These are phyloP conservation scores for Istiophorus platypterus DNA, from an alignment of 2,113 vertebrate species.

Conservation along the genomic window DNA sequence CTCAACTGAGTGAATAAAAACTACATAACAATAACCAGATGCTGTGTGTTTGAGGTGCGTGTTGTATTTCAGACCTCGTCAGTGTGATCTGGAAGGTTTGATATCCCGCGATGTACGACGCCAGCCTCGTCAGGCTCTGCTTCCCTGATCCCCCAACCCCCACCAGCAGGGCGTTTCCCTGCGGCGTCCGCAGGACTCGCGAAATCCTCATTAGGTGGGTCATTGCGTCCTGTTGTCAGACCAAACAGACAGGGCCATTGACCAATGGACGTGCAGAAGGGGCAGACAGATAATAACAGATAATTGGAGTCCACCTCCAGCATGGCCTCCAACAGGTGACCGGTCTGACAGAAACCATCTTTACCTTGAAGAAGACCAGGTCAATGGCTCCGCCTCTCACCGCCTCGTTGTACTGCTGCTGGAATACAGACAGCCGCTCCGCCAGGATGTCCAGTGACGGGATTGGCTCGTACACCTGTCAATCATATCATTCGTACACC, in stretches of 20 bases:
- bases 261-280: background rate
- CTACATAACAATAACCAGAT: no score
- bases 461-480: constrained; percentile 86
- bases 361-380: constrained; percentile 90
- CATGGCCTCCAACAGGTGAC: background rate
- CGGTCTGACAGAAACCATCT: background rate
- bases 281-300: background rate
- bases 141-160: constrained; percentile 91
- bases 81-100: constrained; percentile 89
- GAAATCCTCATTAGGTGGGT: constrained; percentile 89
- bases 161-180: constrained; percentile 88
- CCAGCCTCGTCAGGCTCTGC: constrained; percentile 88
- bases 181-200: constrained; percentile 86
- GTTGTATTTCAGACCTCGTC: constrained; percentile 80
- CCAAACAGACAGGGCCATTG: background rate
- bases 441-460: constrained; percentile 83
- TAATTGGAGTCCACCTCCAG: background rate
- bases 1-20: no score
- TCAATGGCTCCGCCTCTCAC: constrained; percentile 87
- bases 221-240: constrained; percentile 85
- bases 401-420: constrained; percentile 88
- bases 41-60: background rate
- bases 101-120: constrained; percentile 88
- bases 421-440: constrained; percentile 81
- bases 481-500: constrained; percentile 5